Percentiles rank a stretch among this genome's conserved stretches.
phyloP scores from a whole-genome alignment of 2,888 invertebrate species.

The Amaurobius ferox region DNA sequence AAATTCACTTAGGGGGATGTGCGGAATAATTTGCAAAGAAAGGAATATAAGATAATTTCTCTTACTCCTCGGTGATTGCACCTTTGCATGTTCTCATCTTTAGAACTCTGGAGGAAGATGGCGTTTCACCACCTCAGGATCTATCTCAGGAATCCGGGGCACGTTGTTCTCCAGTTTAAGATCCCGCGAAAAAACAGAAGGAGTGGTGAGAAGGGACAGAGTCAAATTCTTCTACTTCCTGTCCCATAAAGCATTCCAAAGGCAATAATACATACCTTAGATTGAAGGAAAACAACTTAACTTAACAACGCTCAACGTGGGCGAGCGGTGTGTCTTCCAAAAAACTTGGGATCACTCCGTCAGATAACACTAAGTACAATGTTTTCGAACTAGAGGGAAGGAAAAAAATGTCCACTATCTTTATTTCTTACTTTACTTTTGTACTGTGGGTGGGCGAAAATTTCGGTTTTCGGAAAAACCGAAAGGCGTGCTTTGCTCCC shows the following conservation, averaged over 20 bases:
- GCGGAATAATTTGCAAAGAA: too few species aligned
- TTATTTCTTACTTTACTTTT: conserved; percentile 53
- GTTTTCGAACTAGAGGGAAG: conserved; percentile 32
- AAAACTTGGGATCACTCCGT: conserved; percentile 27
- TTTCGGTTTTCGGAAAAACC: conserved; percentile 49
- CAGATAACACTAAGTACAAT: conserved; percentile 65
- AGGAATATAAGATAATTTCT: too few species aligned
- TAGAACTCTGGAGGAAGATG: too few species aligned
- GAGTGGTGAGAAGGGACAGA: conserved; percentile 22
- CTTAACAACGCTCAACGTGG: conserved; percentile 39
- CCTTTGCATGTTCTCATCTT: too few species aligned
- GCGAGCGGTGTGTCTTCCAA: conserved; percentile 40
- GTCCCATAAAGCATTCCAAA: conserved; percentile 57
- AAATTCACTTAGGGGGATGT: too few species aligned
- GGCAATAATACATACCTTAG: conserved; percentile 40
- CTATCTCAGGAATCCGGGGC: conserved; percentile 19
- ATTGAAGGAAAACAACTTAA: conserved; percentile 32
- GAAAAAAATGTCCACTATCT: conserved; percentile 41
- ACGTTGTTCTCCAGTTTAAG: neutral
- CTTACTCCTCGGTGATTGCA: too few species aligned
- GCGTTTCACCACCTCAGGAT: neutral
- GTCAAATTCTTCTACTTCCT: conserved; percentile 58
- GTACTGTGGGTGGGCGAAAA: conserved; percentile 54
- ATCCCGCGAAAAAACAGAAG: conserved; percentile 21
- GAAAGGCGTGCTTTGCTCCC: conserved; percentile 36